Conservation (phyloP, 2,113 vertebrate species). For the Ptilorrhoa leucosticta region DNA sequence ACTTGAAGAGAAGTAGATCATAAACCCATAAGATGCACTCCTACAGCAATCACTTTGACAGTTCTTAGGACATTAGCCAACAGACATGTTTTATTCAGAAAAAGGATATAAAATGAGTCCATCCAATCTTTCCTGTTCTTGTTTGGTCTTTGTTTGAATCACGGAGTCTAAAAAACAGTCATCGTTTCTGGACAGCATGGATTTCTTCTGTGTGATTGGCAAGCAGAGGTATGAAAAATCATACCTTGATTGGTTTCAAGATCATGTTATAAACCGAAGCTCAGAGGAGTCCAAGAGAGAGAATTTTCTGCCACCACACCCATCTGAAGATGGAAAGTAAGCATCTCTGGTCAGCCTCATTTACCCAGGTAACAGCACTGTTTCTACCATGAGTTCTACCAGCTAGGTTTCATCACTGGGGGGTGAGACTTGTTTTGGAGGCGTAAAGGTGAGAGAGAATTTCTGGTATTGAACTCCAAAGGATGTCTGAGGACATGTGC, state of each 20-base stretch:
- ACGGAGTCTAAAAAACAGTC: not conserved
- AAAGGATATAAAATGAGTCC: not conserved
- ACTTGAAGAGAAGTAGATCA: conserved; percentile 14
- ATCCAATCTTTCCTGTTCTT: not conserved
- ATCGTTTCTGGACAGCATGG: not conserved
- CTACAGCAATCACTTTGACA: not conserved
- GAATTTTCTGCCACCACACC: not conserved
- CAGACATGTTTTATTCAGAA: not conserved
- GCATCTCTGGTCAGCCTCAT: not conserved
- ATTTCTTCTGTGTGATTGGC: not conserved
- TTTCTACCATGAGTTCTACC: not conserved
- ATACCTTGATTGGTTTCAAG: not conserved
- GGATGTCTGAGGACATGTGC: accelerated
- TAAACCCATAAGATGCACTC: not conserved
- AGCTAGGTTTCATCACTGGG: not conserved
- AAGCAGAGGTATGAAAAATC: not conserved
- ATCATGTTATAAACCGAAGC: not conserved
- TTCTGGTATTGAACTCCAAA: not conserved
- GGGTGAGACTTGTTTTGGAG: not conserved
- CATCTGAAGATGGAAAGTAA: not conserved
- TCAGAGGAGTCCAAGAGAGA: not conserved
- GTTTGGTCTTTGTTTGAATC: not conserved
- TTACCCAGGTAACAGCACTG: not conserved
- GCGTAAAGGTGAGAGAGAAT: not conserved
- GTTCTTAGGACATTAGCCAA: not conserved